Percentiles rank a stretch among this genome's conserved stretches.
These are phyloP conservation scores for Arizona elegans DNA, from an alignment of 2,113 vertebrate species.

Conservation along the genomic window DNA sequence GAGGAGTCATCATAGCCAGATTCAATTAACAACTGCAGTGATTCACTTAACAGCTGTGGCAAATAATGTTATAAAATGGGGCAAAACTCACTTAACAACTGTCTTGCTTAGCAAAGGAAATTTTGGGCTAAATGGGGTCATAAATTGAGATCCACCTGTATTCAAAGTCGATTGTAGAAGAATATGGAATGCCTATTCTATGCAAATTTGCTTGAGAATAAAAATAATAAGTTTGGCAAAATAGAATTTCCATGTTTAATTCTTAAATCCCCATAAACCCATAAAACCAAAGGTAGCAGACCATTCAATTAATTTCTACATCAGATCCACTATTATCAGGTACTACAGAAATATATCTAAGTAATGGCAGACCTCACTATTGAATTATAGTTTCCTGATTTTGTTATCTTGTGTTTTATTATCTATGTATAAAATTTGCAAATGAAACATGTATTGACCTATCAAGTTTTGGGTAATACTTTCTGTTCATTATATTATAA, in stretches of 20 bases:
- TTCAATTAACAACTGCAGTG: too few species aligned
- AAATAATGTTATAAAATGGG: too few species aligned
- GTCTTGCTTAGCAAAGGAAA: background rate
- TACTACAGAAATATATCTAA: background rate
- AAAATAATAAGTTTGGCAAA: background rate
- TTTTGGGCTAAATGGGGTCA: background rate
- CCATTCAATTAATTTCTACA: background rate
- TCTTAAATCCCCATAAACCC: background rate
- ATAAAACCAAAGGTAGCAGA: background rate
- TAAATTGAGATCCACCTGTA: background rate
- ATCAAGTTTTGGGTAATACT: background rate
- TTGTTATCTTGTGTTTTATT: background rate
- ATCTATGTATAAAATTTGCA: background rate
- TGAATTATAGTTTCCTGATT: background rate
- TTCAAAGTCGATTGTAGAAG: background rate
- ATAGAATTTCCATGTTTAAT: background rate
- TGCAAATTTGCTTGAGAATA: background rate
- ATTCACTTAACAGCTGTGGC: too few species aligned
- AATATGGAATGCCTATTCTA: background rate
- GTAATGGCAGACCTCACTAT: too few species aligned
- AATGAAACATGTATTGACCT: background rate
- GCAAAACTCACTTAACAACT: too few species aligned
- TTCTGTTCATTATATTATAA: background rate
- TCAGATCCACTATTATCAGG: too few species aligned
- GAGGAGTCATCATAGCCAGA: too few species aligned